Conservation (phyloP, 35 echinoderm and acorn worm genomes). For the Holothuria glaberrima region DNA sequence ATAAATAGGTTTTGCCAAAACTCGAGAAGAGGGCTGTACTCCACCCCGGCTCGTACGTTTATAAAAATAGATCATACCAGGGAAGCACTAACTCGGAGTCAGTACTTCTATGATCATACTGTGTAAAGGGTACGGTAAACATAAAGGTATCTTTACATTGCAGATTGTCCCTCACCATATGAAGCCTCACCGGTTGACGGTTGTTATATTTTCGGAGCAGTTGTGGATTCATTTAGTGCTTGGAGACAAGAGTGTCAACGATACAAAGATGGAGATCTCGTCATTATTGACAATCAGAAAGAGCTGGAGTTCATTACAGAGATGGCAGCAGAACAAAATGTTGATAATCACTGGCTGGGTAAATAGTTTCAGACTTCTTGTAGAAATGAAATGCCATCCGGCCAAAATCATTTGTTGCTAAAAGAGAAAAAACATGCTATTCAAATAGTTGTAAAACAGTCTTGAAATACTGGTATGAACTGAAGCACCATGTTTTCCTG, state of each 20-base stretch:
- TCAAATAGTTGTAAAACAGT: too few species aligned
- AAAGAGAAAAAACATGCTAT: too few species aligned
- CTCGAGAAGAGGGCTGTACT: too few species aligned
- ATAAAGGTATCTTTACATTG: background rate
- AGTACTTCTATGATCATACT: too few species aligned
- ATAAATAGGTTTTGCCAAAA: too few species aligned
- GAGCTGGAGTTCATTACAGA: conserved; percentile 62
- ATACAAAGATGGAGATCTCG: background rate
- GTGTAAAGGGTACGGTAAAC: too few species aligned
- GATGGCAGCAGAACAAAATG: conserved; percentile 34
- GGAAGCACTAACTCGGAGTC: too few species aligned
- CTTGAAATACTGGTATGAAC: too few species aligned
- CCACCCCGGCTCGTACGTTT: too few species aligned
- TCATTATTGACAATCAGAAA: conserved; percentile 53
- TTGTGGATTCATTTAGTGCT: background rate
- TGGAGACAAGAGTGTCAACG: background rate
- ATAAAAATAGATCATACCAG: too few species aligned
- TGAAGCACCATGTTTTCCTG: background rate
- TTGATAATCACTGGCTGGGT: conserved; percentile 45
- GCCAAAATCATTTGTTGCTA: too few species aligned
- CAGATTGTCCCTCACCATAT: background rate
- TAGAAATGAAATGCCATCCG: too few species aligned
- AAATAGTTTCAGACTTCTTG: background rate
- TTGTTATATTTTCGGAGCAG: conserved; percentile 39
- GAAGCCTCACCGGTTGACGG: conserved; percentile 6